Conservation (phyloP, 2,797 vertebrate genomes). For the Sebastes jordani region DNA sequence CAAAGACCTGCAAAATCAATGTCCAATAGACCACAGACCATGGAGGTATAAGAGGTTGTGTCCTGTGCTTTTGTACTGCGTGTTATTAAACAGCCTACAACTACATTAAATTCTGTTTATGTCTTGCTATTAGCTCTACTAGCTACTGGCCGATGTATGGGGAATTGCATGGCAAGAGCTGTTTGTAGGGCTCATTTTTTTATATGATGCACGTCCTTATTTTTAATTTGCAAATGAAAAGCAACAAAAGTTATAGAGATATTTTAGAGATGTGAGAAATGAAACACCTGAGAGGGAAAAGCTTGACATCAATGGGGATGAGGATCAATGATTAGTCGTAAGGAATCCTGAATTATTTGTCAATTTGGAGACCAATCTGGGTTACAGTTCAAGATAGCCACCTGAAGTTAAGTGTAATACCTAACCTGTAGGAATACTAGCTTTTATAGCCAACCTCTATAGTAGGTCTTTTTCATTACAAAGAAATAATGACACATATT, state of each 20-base stretch:
- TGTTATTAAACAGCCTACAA: too few species aligned
- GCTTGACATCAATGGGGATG: background rate
- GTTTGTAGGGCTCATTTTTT: background rate
- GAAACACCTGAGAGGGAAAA: background rate
- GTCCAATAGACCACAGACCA: too few species aligned
- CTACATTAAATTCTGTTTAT: too few species aligned
- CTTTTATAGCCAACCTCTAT: background rate
- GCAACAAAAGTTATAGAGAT: background rate
- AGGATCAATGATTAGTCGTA: background rate
- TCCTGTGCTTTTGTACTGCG: rapidly evolving
- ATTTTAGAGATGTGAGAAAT: background rate
- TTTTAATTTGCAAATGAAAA: background rate
- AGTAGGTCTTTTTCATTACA: background rate
- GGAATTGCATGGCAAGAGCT: background rate
- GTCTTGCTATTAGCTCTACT: too few species aligned
- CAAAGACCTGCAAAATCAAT: too few species aligned
- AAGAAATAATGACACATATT: background rate
- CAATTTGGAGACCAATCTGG: background rate
- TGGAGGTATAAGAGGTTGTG: too few species aligned
- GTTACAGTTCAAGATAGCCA: background rate
- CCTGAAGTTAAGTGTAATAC: background rate
- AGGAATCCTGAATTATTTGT: background rate
- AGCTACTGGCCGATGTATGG: background rate
- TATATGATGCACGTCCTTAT: background rate
- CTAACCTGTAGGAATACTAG: background rate